Conservation (phyloP, 1,140 invertebrate species). For the Euwallacea fornicatus region DNA sequence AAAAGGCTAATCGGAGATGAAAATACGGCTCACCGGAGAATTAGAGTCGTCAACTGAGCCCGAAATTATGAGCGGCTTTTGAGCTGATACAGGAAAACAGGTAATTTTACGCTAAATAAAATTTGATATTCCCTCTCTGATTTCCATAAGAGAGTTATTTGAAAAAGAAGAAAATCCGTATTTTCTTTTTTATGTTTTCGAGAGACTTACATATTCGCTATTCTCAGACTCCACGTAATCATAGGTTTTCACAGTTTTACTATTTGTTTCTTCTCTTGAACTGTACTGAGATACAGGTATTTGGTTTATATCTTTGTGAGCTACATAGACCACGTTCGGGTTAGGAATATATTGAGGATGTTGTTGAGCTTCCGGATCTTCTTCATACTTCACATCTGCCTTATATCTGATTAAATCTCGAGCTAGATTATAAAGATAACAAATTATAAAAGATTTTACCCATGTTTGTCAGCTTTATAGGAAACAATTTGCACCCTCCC, state of each 20-base stretch:
- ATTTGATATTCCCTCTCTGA: background rate
- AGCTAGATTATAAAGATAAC: background rate
- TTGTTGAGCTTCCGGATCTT: conserved; percentile 60
- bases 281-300: conserved; percentile 17
- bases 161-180: background rate
- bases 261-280: background rate
- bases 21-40: conserved; percentile 26
- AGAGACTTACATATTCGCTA: background rate
- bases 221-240: background rate
- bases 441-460: conserved; percentile 44
- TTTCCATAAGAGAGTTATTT: background rate
- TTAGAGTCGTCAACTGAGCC: conserved; percentile 23
- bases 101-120: conserved; percentile 38
- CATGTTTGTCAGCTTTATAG: conserved; percentile 76
- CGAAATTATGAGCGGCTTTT: conserved; percentile 23
- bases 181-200: background rate
- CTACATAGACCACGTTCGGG: background rate
- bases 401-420: conserved; percentile 57
- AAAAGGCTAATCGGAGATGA: conserved; percentile 26
- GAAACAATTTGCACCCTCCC: conserved; percentile 74
- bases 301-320: conserved; percentile 8
- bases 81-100: background rate
- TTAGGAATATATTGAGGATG: background rate
- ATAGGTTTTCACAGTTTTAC: conserved; percentile 11
- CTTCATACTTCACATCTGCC: conserved; percentile 66